These are phyloP conservation scores for Incurvaria masculella DNA, from an alignment of 2,888 invertebrate species.

Conservation along the genomic window DNA sequence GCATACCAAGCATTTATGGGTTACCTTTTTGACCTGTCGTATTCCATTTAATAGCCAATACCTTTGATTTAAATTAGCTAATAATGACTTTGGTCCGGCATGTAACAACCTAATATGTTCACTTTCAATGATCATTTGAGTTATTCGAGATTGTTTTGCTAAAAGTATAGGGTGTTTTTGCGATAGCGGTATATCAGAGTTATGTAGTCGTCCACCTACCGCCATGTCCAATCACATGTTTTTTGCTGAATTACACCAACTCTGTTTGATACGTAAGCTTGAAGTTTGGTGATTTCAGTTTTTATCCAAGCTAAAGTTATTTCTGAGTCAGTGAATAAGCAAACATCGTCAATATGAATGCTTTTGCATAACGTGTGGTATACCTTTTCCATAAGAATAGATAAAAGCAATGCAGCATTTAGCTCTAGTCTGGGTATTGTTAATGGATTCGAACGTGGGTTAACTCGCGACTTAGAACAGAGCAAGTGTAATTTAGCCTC, in stretches of 20 bases:
- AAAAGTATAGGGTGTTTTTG: slow-evolving; percentile 3
- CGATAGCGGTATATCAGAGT: background rate
- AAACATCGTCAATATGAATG: slow-evolving; percentile 5
- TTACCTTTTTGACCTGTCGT: slow-evolving; percentile 14
- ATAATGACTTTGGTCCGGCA: slow-evolving; percentile 9
- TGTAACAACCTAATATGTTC: slow-evolving; percentile 11
- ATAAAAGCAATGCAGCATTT: slow-evolving; percentile 13
- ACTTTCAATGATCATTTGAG: background rate
- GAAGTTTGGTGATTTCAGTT: slow-evolving; percentile 8
- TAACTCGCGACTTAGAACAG: background rate
- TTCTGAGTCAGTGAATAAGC: slow-evolving; percentile 15
- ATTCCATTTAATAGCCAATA: slow-evolving; percentile 15
- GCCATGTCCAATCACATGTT: slow-evolving; percentile 10
- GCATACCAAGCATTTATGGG: slow-evolving; percentile 15
- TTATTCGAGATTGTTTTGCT: slow-evolving; percentile 1
- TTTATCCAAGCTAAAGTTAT: slow-evolving; percentile 17
- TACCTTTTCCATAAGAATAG: slow-evolving; percentile 9
- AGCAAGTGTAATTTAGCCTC: no score
- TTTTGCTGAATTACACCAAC: slow-evolving; percentile 10
- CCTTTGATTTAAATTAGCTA: slow-evolving; percentile 9
- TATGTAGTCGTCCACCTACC: slow-evolving; percentile 1
- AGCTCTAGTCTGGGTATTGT: slow-evolving; percentile 14
- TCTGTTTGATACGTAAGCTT: slow-evolving; percentile 16
- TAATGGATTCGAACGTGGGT: slow-evolving; percentile 5
- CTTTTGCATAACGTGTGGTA: slow-evolving; percentile 8